These are phyloP conservation scores for Cossypha polioptera DNA, from an alignment of 2,797 vertebrate species.

Conservation along the genomic window DNA sequence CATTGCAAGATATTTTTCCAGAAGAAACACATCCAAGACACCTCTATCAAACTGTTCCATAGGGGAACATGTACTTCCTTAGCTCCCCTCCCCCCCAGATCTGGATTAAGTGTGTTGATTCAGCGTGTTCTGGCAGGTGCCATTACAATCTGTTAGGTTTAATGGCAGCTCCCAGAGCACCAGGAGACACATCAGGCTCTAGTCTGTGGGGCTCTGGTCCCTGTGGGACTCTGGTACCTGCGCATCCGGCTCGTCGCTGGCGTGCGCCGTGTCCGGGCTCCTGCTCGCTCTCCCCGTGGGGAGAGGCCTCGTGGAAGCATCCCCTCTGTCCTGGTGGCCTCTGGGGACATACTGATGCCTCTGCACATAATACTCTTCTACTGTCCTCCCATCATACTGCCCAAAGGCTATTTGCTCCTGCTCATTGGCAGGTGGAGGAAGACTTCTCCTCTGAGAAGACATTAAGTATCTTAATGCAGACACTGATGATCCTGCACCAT, in stretches of 20 bases:
- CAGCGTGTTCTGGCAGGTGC: not conserved
- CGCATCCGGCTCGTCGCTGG: not conserved
- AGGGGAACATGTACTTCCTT: not conserved
- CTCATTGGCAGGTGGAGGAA: not conserved
- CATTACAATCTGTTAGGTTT: not conserved
- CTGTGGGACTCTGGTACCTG: conserved; percentile 13
- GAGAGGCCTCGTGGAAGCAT: not conserved
- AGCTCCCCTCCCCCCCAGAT: not conserved
- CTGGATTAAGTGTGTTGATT: not conserved
- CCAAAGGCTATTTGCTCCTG: not conserved
- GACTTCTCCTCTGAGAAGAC: conserved; percentile 18
- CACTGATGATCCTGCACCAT: conserved; percentile 73
- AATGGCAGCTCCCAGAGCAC: not conserved
- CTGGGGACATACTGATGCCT: not conserved
- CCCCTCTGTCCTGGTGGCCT: conserved; percentile 52
- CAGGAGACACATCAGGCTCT: not conserved
- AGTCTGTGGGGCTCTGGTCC: not conserved
- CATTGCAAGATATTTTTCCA: not conserved
- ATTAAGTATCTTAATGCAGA: conserved; percentile 39
- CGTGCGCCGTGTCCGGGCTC: not conserved
- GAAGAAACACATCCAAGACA: not conserved
- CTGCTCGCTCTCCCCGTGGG: not conserved
- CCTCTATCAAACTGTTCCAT: not conserved
- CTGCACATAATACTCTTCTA: not conserved
- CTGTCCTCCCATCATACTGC: not conserved